Percentiles rank a stretch among this genome's conserved stretches.
Conservation (phyloP, 2,888 invertebrate species). For the Agrotis ipsilon region DNA sequence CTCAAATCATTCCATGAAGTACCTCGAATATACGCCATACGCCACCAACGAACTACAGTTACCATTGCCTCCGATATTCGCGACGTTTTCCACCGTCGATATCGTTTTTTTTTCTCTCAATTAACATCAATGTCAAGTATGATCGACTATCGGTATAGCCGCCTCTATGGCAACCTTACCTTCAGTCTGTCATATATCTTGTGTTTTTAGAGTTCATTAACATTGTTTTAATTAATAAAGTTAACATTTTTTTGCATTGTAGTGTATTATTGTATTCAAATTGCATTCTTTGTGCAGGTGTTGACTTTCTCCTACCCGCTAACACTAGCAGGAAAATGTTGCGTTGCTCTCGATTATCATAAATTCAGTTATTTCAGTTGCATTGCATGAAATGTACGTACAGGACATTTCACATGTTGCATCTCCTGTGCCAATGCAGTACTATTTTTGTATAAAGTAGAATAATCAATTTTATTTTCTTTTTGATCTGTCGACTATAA, state of each 20-base stretch:
- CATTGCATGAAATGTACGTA: constrained; percentile 85
- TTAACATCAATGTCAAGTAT: constrained; percentile 74
- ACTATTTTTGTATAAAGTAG: constrained; percentile 69
- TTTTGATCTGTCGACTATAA: constrained; percentile 60
- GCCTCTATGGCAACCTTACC: constrained; percentile 28
- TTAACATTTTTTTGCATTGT: constrained; percentile 89
- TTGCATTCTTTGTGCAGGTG: constrained; percentile 91
- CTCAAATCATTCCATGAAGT: constrained; percentile 74
- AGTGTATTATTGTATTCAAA: constrained; percentile 88
- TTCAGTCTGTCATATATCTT: constrained; percentile 78
- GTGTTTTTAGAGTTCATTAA: constrained; percentile 84
- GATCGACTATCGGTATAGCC: constrained; percentile 72
- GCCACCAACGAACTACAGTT: constrained; percentile 52
- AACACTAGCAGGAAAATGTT: constrained; percentile 91
- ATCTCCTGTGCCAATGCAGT: constrained; percentile 80
- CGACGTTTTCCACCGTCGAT: constrained; percentile 85
- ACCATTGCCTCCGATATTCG: constrained; percentile 76
- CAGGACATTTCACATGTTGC: constrained; percentile 82
- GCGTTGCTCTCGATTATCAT: constrained; percentile 86
- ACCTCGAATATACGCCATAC: constrained; percentile 57
- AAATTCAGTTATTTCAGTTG: constrained; percentile 77
- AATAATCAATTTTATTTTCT: constrained; percentile 59
- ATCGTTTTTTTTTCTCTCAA: constrained; percentile 67
- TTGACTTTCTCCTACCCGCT: constrained; percentile 90
- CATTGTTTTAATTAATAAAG: constrained; percentile 83